phyloP scores from a whole-genome alignment of 2,888 invertebrate species.

The Macropis europaea region DNA sequence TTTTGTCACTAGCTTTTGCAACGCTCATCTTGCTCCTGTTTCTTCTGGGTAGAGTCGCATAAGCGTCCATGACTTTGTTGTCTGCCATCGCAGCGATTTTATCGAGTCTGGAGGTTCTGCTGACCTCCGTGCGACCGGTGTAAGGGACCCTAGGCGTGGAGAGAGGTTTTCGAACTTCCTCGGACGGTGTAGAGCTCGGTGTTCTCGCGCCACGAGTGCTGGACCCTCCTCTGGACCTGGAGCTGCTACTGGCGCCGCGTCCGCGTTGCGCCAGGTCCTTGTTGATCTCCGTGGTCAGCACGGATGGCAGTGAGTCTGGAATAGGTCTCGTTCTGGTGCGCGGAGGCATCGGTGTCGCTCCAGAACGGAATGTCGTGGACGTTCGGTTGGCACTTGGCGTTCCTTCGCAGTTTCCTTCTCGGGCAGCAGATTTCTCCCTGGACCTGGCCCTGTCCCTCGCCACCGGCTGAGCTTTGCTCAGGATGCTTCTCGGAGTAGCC shows the following conservation, averaged over 20 bases:
- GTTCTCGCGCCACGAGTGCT: slow-evolving; percentile 63
- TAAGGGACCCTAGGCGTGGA: slow-evolving; percentile 39
- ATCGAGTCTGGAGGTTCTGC: slow-evolving; percentile 41
- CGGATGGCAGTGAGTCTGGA: slow-evolving; percentile 75
- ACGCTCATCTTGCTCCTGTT: slow-evolving; percentile 79
- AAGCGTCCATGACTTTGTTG: slow-evolving; percentile 84
- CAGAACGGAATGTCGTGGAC: slow-evolving; percentile 73
- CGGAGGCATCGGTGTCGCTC: slow-evolving; percentile 14
- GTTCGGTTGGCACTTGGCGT: slow-evolving; percentile 78
- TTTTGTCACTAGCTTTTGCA: slow-evolving; percentile 52
- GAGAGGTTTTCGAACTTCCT: slow-evolving; percentile 49
- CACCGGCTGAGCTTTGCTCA: slow-evolving; percentile 81
- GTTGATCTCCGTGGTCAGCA: slow-evolving; percentile 76
- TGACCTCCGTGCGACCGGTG: slow-evolving; percentile 20
- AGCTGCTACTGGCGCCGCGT: slow-evolving; percentile 39
- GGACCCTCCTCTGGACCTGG: slow-evolving; percentile 61
- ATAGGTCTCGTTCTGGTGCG: slow-evolving; percentile 71
- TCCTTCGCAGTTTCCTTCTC: slow-evolving; percentile 74
- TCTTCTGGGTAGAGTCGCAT: slow-evolving; percentile 89
- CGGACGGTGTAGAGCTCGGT: slow-evolving; percentile 71
- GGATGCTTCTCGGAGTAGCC: slow-evolving; percentile 73
- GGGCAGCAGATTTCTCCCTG: slow-evolving; percentile 82
- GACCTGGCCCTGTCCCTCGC: slow-evolving; percentile 83
- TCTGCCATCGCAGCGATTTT: slow-evolving; percentile 71
- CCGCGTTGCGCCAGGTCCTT: slow-evolving; percentile 75